Evolutionary conservation across 2,888 invertebrate species (phyloP), one percentile per base, ranked within the genome.

Genomic region (Neocrepidodera transversa): DNA sequence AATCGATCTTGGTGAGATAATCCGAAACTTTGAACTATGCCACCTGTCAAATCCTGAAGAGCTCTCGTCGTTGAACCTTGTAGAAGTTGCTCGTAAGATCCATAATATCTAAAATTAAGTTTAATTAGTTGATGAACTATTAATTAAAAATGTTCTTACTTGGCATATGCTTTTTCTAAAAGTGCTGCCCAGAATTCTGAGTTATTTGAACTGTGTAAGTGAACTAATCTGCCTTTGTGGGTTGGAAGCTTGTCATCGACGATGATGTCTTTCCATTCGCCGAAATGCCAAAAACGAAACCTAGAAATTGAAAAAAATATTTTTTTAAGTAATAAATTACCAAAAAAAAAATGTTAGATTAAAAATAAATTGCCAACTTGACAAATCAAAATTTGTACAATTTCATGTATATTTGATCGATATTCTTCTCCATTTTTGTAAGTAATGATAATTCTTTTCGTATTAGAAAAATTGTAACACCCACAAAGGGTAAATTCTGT

Each of bases 251-350:
- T 83, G 79, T 92, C 92, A 79, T 92, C 92, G 55, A 92, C 85
- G 18, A 86, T 77, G 52, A 92, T 84, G 74, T 91, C 90, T 64
- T 85, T 85, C 91, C 91, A 92, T 73, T 85, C 84, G 6, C 90
- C 91, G 78, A 89, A 91, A 79, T 89, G 88, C 91, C 92, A 92
- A 79, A 92, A 90, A 23, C 86, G 80, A 79, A 90, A 90, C 76
- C 87, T 88, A 78, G 11, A 58, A 58, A 56, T 40, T 20, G 40
- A 42, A 16, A 42, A 20, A 42, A 1, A 23, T n/a, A n/a, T n/a
- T n/a, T n/a, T n/a, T n/a, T n/a, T n/a, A n/a, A n/a, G n/a, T n/a
- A n/a, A n/a, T n/a, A n/a, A n/a, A n/a, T n/a, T n/a, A n/a, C n/a
- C n/a, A n/a, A n/a, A n/a, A n/a, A n/a, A n/a, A n/a, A n/a, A n/a